Percentiles rank a stretch among this genome's conserved stretches.
phyloP scores from a whole-genome alignment of 1,140 invertebrate genomes.

The Heliconius congener region DNA sequence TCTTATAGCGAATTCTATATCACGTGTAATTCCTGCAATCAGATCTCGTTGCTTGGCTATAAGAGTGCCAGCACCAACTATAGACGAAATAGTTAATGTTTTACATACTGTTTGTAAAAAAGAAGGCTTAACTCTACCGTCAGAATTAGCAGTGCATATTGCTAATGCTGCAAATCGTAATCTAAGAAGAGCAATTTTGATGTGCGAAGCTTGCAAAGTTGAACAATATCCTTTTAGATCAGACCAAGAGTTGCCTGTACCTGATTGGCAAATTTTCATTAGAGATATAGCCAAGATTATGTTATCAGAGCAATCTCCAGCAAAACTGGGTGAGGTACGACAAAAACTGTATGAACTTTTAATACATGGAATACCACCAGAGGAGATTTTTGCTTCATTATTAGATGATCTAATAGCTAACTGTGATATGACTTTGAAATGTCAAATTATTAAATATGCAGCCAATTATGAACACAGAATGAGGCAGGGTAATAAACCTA shows the following conservation, averaged over 20 bases:
- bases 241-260: slow-evolving; percentile 91
- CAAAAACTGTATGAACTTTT: slow-evolving; percentile 96
- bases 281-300: slow-evolving; percentile 94
- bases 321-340: slow-evolving; percentile 91
- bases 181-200: slow-evolving; percentile 95
- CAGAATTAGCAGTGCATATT: slow-evolving; percentile 89
- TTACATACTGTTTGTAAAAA: slow-evolving; percentile 91
- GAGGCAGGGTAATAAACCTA: slow-evolving; percentile 94
- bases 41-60: slow-evolving; percentile 96
- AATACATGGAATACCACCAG: slow-evolving; percentile 95
- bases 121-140: slow-evolving; percentile 90
- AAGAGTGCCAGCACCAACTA: slow-evolving; percentile 92
- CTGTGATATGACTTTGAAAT: slow-evolving; percentile 95
- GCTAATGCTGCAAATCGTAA: slow-evolving; percentile 93
- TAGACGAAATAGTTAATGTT: slow-evolving; percentile 88
- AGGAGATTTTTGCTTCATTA: slow-evolving; percentile 95
- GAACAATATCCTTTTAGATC: slow-evolving; percentile 94
- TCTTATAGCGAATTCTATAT: slow-evolving; percentile 96
- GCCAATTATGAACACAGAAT: slow-evolving; percentile 95
- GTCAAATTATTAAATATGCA: slow-evolving; percentile 91
- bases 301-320: slow-evolving; percentile 93
- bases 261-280: slow-evolving; percentile 97
- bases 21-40: slow-evolving; percentile 97
- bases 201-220: slow-evolving; percentile 96
- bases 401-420: slow-evolving; percentile 92